Conservation (phyloP, 2,888 invertebrate species). For the Caenorhabditis doughertyi region DNA sequence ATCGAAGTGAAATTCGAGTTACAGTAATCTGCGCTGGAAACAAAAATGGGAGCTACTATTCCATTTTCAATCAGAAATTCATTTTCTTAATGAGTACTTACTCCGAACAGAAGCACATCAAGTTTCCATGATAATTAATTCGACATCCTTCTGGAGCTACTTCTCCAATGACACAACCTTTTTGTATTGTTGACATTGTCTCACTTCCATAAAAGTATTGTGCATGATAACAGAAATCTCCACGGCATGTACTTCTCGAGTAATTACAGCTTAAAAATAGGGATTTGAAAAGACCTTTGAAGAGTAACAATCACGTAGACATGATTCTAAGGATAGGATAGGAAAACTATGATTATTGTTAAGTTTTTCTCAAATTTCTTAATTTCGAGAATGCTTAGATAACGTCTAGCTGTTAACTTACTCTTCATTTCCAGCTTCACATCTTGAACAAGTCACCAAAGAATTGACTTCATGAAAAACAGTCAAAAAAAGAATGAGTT, state of each 20-base stretch:
- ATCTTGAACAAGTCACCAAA: conserved; percentile 52
- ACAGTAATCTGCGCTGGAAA: conserved; percentile 64
- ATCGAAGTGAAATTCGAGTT: conserved; percentile 60
- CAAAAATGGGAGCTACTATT: too few relatives aligned
- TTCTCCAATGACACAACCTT: conserved; percentile 68
- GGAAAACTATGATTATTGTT: too few relatives aligned
- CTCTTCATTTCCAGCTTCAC: conserved; percentile 45
- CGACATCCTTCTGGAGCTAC: conserved; percentile 62
- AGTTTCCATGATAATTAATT: conserved; percentile 67
- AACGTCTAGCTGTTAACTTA: conserved; percentile 3
- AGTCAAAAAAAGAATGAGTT: conserved; percentile 18
- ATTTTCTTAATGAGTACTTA: conserved; percentile 7
- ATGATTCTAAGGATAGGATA: too few relatives aligned
- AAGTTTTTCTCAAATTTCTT: not conserved
- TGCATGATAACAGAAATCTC: conserved; percentile 63
- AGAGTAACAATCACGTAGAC: too few relatives aligned
- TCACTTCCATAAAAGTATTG: conserved; percentile 61
- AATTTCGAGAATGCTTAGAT: not conserved
- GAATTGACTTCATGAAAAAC: conserved; percentile 6
- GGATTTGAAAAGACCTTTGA: not conserved
- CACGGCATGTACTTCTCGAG: conserved; percentile 44
- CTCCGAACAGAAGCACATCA: conserved; percentile 68
- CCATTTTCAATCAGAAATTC: too few relatives aligned
- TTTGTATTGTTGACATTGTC: conserved; percentile 44
- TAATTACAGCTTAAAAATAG: conserved; percentile 34